Percentiles rank a stretch among this genome's conserved stretches.
These are phyloP conservation scores for Capra hircus DNA, from an alignment of 2,113 vertebrate species.

Conservation along the genomic window DNA sequence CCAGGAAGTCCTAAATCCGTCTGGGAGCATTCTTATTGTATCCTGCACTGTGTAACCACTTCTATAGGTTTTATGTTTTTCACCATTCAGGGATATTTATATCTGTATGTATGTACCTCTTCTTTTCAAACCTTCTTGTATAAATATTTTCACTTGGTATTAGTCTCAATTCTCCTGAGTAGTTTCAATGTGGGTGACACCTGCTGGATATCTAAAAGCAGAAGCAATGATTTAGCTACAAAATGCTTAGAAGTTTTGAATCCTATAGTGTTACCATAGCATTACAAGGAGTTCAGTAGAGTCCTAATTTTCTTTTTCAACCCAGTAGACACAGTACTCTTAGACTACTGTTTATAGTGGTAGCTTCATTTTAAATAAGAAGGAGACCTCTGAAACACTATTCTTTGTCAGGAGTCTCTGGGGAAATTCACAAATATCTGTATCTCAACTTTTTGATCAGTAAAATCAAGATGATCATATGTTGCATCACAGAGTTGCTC, in stretches of 20 bases:
- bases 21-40: not conserved
- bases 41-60: not conserved
- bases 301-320: not conserved
- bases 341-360: not conserved
- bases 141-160: not conserved
- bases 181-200: not conserved
- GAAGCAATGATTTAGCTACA: not conserved
- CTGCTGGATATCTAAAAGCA: not conserved
- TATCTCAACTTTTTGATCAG: not conserved
- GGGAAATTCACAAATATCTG: not conserved
- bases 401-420: not conserved
- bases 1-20: rapidly evolving
- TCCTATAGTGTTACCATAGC: not conserved
- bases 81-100: not conserved
- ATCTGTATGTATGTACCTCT: not conserved
- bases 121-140: not conserved
- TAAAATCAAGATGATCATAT: not conserved
- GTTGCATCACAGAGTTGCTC: not conserved
- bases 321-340: not conserved
- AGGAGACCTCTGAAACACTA: not conserved
- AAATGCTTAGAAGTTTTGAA: not conserved
- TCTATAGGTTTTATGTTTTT: not conserved
- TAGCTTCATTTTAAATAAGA: not conserved
- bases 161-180: not conserved
- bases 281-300: not conserved